Evolutionary conservation across 1,140 invertebrate species (phyloP).

Genomic region (Drosophila quadrilineata): DNA sequence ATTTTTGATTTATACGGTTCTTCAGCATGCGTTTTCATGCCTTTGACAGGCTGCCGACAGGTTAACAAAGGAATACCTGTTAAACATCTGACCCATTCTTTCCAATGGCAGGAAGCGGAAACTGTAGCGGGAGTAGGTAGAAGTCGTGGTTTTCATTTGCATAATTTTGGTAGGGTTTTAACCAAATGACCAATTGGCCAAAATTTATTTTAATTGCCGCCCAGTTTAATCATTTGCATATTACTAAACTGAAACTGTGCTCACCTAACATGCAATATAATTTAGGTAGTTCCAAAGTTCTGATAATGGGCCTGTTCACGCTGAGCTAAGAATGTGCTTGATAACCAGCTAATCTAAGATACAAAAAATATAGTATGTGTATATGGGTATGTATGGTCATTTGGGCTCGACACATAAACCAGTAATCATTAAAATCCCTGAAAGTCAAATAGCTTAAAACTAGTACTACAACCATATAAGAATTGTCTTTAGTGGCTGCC

Average conservation of each 20-base stretch:
- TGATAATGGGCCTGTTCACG: conserved; percentile 65
- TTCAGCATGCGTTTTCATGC: conserved; percentile 72
- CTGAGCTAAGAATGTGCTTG: conserved; percentile 64
- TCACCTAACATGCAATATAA: conserved; percentile 41
- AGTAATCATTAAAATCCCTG: conserved; percentile 53
- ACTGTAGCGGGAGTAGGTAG: conserved; percentile 44
- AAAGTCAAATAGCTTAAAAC: conserved; percentile 31
- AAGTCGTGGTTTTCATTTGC: conserved; percentile 53
- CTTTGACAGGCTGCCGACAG: conserved; percentile 71
- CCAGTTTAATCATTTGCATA: conserved; percentile 50
- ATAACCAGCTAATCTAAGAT: conserved; percentile 76
- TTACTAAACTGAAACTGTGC: not conserved
- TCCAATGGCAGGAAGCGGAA: conserved; percentile 70
- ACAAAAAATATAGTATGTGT: conserved; percentile 40
- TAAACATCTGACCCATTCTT: conserved; percentile 32
- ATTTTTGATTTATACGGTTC: conserved; percentile 78
- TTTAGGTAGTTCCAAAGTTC: not conserved
- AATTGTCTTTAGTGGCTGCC: conserved; percentile 11
- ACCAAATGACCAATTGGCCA: conserved; percentile 77
- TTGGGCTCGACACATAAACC: conserved; percentile 65
- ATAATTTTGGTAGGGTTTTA: conserved; percentile 64
- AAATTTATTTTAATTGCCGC: conserved; percentile 73
- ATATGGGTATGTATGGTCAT: conserved; percentile 28
- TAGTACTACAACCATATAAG: conserved; percentile 19
- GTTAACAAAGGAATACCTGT: conserved; percentile 26